Conservation (phyloP, 2,888 invertebrate genomes). For the Noctua janthe region DNA sequence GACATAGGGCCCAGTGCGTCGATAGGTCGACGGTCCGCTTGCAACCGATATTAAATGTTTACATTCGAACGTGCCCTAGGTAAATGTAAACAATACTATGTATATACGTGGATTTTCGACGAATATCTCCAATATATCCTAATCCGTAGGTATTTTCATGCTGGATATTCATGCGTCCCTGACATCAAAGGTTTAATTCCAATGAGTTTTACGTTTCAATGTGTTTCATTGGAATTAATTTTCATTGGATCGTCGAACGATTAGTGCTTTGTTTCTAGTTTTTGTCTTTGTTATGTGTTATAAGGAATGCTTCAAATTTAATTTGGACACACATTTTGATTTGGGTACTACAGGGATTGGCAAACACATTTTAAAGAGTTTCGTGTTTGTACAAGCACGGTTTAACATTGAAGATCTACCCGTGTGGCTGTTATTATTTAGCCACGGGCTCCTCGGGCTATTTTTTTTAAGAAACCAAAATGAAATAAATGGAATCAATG, state of each 20-base stretch:
- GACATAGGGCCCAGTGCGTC: constrained; percentile 66
- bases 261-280: constrained; percentile 17
- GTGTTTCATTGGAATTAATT: constrained; percentile 41
- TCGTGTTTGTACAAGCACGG: too few species aligned
- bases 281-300: neutral
- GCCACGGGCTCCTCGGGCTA: too few species aligned
- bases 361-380: too few species aligned
- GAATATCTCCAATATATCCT: constrained; percentile 73
- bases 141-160: constrained; percentile 73
- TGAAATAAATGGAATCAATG: too few species aligned
- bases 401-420: too few species aligned
- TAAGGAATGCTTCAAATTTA: neutral
- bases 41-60: constrained; percentile 86
- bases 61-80: constrained; percentile 77
- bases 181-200: constrained; percentile 64
- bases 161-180: constrained; percentile 67
- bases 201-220: constrained; percentile 57
- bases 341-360: too few species aligned
- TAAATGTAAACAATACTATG: constrained; percentile 78
- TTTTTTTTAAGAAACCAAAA: too few species aligned
- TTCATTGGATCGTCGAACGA: constrained; percentile 22
- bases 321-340: too few species aligned
- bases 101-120: constrained; percentile 70
- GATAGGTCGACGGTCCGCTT: constrained; percentile 69
- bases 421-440: too few species aligned